A percentile compares a stretch with the other conserved stretches of the same genome.
Conservation (phyloP, 2,113 vertebrate species). For the Psittacara wagleri region DNA sequence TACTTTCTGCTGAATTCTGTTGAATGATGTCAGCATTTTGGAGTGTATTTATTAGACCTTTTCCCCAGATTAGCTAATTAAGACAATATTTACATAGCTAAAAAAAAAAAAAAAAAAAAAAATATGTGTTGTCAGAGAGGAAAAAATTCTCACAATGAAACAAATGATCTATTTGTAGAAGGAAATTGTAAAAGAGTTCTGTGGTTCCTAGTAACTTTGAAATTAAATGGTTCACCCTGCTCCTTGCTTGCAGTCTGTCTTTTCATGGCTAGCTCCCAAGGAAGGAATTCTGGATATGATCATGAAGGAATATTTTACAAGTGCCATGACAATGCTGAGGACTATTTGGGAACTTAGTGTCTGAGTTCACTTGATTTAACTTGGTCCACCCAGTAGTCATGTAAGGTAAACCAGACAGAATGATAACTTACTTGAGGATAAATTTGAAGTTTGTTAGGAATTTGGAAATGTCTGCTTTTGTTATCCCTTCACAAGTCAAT, state of each 20-base stretch:
- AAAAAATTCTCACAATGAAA: background rate
- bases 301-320: background rate
- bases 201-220: background rate
- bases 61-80: constrained; percentile 16
- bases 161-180: background rate
- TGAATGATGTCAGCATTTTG: constrained; percentile 11
- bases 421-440: background rate
- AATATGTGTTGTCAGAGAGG: background rate
- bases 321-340: background rate
- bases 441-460: background rate
- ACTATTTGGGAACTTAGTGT: background rate
- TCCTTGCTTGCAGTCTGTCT: background rate
- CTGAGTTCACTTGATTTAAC: background rate
- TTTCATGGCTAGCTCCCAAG: background rate
- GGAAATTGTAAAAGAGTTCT: background rate
- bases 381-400: background rate
- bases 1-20: constrained; percentile 24
- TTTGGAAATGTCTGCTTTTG: background rate
- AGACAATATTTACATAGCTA: background rate
- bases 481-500: background rate
- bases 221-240: background rate
- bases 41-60: constrained; percentile 17
- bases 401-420: background rate
- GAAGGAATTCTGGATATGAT: background rate
- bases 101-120: constrained; percentile 2